Base-by-base conservation (phyloP, 2,113 vertebrate species). In the Miniopterus natalensis region DNA sequence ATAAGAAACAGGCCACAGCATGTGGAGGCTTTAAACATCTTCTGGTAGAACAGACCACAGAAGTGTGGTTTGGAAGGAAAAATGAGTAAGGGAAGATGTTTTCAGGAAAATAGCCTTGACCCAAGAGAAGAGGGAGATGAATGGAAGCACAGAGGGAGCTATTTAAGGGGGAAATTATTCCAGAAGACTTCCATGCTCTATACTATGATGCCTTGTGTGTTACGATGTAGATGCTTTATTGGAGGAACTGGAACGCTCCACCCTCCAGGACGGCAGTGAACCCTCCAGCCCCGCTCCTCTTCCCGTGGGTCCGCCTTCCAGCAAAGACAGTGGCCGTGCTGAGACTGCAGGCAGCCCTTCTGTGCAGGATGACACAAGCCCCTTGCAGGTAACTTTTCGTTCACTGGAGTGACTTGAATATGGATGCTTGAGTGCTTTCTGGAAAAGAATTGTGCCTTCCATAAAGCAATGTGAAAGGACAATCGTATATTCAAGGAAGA, bases 221-320 rank as follows among this genome's bases (percentile, higher is more conserved):
- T 81, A 8, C 68, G 68, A 0, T 45, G 25, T 18, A 99, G 98
- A 99, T 91, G 97, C 98, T 57, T 96, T 99, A 84, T 95, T 99
- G 89, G 97, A 93, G 53, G 98, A 99, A 85, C 92, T 98, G 96
- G 98, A 98, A 77, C 75, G 93, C 70, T 98, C 97, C 36, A 96
- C 96, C 8, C 80, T 98, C 47, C 92, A 90, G 84, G 95, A 97
- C 53, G 92, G 51, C 77, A 87, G 88, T 36, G 94, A 96, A 17
- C 88, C 8, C 2, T 75, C 85, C 45, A 47, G 23, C 49, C 55
- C 88, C 23, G 85, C 77, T 29, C 0, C 0, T 1, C 3, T 0
- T 9, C 4, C 70, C 2, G 65, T 49, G 79, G 55, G 47, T 7
- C 80, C 12, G 0, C 65, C 40, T 70, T 91, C 95, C 80, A 40